A percentile compares a stretch with the other conserved stretches of the same genome.
These are phyloP conservation scores for Spongia lamella DNA, from an alignment of 37 sponge, comb jelly and placozoan species.

Conservation along the genomic window DNA sequence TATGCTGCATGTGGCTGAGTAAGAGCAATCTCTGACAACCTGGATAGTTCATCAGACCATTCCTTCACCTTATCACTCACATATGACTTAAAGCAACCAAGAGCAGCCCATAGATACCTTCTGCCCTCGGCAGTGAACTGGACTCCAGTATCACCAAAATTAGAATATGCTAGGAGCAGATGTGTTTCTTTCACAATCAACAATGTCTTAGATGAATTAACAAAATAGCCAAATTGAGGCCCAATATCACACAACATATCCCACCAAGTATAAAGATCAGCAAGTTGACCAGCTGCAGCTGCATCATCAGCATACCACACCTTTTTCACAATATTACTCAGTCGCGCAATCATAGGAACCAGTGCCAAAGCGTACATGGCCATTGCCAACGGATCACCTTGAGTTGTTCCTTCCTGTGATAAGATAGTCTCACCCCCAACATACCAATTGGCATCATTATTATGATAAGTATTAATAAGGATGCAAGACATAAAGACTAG, in stretches of 20 bases:
- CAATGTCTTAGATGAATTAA: constrained; percentile 52
- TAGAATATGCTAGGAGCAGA: constrained; percentile 14
- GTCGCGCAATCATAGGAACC: constrained; percentile 26
- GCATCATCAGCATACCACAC: constrained; percentile 72
- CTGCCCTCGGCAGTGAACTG: constrained; percentile 49
- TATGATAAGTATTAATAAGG: constrained; percentile 45
- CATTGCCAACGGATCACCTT: constrained; percentile 60
- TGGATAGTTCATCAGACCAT: constrained; percentile 26
- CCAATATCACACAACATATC: constrained; percentile 23
- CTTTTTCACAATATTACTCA: constrained; percentile 8
- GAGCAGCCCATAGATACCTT: constrained; percentile 48
- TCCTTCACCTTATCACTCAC: constrained; percentile 24
- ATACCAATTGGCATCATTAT: neutral
- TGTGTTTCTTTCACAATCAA: constrained; percentile 50
- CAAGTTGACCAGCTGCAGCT: constrained; percentile 24
- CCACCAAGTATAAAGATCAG: constrained; percentile 35
- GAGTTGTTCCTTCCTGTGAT: constrained; percentile 25
- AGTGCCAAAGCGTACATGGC: constrained; percentile 57
- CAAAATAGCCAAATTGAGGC: constrained; percentile 42
- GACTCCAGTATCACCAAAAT: constrained; percentile 46
- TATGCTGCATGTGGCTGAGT: constrained; percentile 50
- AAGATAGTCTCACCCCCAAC: constrained; percentile 11
- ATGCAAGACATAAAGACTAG: constrained; percentile 23
- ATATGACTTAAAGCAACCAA: constrained; percentile 36
- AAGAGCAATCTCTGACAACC: constrained; percentile 33